Base-by-base conservation (phyloP, 2,113 vertebrate genomes). In the Brachyhypopomus occidentalis region DNA sequence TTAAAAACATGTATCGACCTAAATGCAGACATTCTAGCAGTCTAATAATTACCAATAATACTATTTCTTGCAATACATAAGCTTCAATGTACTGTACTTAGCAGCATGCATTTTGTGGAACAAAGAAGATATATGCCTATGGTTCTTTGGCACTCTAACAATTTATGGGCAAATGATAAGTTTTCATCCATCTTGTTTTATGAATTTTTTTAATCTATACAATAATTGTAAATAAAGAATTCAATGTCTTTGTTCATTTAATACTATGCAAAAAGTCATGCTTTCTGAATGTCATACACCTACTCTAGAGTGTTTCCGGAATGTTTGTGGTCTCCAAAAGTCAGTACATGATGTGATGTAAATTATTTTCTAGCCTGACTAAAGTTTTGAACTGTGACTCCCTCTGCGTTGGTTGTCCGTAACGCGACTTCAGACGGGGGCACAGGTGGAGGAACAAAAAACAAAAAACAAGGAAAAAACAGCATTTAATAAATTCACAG, bases 171-270 rank as follows among this genome's bases (percentile, higher is more conserved):
- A 96, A 96, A 95, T 96, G 95, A 95, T 95, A 95, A 95, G 95
- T 95, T 95, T 97, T 96, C 92, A 95, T 95, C 93, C 94, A 96
- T 97, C 95, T 93, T 96, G 96, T 97, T 99, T 98, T 97, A 96
- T 95, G 95, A 95, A 95, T 96, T 97, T 92, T 97, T 92, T 84
- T 96, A 96, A 95, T 96, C 96, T 97, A 96, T 96, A 97, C 94
- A 96, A 97, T 98, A 97, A 98, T 94, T 98, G 98, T 99, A 98
- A 97, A 98, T 98, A 98, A 98, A 99, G 94, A 97, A 95, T 94
- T 97, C 94, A 95, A 95, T 96, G 94, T 98, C 94, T 97, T 95
- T 98, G 96, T 98, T 98, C 96, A 98, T 98, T 97, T 99, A 98
- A 93, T 97, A 98, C 97, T 99, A 99, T 98, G 97, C 97, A 98